Conservation (phyloP, 1,140 invertebrate genomes). For the Rhopalosiphum maidis region DNA sequence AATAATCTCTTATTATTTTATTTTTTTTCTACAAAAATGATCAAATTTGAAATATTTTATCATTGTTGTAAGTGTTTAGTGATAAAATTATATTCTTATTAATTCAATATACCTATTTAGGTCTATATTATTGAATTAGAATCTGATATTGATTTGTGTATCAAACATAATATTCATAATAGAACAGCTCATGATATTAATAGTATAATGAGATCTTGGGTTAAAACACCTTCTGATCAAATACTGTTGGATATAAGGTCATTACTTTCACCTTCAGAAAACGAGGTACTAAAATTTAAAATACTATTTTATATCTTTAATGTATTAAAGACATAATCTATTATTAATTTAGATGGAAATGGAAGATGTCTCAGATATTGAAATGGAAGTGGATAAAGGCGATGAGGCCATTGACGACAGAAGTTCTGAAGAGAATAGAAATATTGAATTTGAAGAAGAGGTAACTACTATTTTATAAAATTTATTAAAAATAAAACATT, state of each 20-base stretch:
- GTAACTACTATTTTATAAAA: constrained; percentile 15
- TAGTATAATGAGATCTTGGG: constrained; percentile 78
- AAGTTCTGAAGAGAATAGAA: constrained; percentile 16
- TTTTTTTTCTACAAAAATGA: neutral
- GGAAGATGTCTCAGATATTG: constrained; percentile 30
- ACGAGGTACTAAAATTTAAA: constrained; percentile 66
- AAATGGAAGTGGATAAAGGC: constrained; percentile 47
- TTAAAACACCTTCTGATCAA: constrained; percentile 75
- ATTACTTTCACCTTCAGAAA: constrained; percentile 76
- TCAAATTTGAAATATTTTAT: neutral
- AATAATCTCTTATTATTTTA: neutral
- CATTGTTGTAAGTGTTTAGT: neutral
- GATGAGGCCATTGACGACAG: neutral
- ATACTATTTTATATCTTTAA: neutral
- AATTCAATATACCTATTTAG: constrained; percentile 65
- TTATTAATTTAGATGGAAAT: constrained; percentile 38
- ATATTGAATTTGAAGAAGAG: constrained; percentile 47
- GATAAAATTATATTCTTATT: constrained; percentile 9
- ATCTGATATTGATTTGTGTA: constrained; percentile 77
- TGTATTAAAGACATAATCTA: neutral
- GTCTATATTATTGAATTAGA: constrained; percentile 89
- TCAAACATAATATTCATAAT: constrained; percentile 84
- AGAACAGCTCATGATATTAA: constrained; percentile 81
- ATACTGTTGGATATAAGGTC: constrained; percentile 78
- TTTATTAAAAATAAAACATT: neutral